Percentiles rank a stretch among this genome's conserved stretches.
These are phyloP conservation scores for Centrocercus urophasianus DNA, from an alignment of 2,113 vertebrate genomes.

Conservation along the genomic window DNA sequence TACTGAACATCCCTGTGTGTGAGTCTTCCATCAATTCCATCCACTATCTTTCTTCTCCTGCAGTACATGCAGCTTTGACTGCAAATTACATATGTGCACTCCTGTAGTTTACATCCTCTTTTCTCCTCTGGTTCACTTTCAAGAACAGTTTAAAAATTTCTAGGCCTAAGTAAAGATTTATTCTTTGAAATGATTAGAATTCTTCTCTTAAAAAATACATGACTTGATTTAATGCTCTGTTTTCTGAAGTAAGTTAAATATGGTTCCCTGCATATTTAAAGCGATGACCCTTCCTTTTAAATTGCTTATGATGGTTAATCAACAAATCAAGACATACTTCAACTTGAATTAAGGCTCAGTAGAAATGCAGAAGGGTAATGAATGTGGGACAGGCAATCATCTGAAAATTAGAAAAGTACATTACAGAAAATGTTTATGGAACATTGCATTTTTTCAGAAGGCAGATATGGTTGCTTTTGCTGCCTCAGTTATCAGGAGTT, in stretches of 20 bases:
- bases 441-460: constrained; percentile 62
- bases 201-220: background rate
- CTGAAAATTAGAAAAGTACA: constrained; percentile 39
- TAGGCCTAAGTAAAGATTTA: constrained; percentile 42
- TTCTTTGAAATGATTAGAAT: constrained; percentile 5
- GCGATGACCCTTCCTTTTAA: constrained; percentile 43
- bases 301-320: constrained; percentile 47
- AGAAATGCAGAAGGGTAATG: constrained; percentile 33
- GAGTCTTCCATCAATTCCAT: background rate
- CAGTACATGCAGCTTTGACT: background rate
- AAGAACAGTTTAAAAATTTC: constrained; percentile 48
- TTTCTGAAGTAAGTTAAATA: background rate
- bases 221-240: background rate
- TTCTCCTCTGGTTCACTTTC: constrained; percentile 12
- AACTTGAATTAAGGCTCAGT: constrained; percentile 59
- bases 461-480: constrained; percentile 22
- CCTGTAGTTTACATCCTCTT: background rate
- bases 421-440: constrained; percentile 50
- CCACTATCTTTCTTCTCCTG: background rate
- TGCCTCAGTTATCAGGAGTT: constrained; percentile 30
- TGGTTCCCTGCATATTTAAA: constrained; percentile 6
- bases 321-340: constrained; percentile 55
- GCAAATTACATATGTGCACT: background rate
- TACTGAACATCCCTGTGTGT: background rate
- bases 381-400: constrained; percentile 33